These are phyloP conservation scores for Drosophila takahashii DNA, from an alignment of 1,140 invertebrate genomes.

Conservation along the genomic window DNA sequence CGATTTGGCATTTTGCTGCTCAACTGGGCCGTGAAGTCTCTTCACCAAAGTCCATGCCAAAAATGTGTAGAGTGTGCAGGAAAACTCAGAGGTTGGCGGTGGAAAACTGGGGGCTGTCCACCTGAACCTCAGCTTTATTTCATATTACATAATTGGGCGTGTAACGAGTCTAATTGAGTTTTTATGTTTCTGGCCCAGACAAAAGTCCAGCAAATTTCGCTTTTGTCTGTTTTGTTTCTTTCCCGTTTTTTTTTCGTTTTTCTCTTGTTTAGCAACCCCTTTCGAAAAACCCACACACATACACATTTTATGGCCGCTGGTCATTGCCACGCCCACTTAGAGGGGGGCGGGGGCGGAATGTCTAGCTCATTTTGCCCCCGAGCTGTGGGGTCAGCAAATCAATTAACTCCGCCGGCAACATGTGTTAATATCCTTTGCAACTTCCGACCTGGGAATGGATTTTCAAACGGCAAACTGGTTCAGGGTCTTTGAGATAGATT, in stretches of 20 bases:
- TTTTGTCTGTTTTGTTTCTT: slow-evolving; percentile 21
- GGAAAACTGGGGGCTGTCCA: slow-evolving; percentile 4
- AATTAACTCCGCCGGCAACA: slow-evolving; percentile 79
- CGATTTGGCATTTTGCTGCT: slow-evolving; percentile 80
- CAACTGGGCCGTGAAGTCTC: slow-evolving; percentile 71
- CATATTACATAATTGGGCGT: slow-evolving; percentile 84
- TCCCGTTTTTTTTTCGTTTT: neutral
- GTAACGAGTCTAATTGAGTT: slow-evolving; percentile 85
- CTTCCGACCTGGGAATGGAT: slow-evolving; percentile 48
- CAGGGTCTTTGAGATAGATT: slow-evolving; percentile 2
- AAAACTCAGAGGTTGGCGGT: neutral
- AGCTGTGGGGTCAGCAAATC: slow-evolving; percentile 75
- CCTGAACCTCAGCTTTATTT: slow-evolving; percentile 66
- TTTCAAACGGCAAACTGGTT: slow-evolving; percentile 22
- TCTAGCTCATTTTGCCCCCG: slow-evolving; percentile 63
- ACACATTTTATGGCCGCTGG: slow-evolving; percentile 72
- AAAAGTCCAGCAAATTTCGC: slow-evolving; percentile 38
- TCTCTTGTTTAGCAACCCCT: slow-evolving; percentile 25
- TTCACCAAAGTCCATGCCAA: neutral
- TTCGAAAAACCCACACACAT: neutral
- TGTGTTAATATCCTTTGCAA: slow-evolving; percentile 84
- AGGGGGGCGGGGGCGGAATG: slow-evolving; percentile 8
- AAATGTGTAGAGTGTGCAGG: slow-evolving; percentile 4
- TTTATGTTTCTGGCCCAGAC: slow-evolving; percentile 72
- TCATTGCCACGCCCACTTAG: slow-evolving; percentile 68